phyloP scores from a whole-genome alignment of 2,797 vertebrate genomes.

The Galaxias olidus region DNA sequence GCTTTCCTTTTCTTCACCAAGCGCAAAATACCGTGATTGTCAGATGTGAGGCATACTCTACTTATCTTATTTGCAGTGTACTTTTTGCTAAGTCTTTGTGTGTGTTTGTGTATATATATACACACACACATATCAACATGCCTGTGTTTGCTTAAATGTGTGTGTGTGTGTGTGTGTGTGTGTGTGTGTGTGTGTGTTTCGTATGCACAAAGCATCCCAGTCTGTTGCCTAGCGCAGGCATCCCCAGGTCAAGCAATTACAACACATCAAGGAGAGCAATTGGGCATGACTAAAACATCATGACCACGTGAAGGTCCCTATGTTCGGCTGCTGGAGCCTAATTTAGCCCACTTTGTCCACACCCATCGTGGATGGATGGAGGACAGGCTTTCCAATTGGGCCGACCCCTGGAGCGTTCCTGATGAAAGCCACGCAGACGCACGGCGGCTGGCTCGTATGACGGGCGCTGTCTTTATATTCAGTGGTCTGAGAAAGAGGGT shows the following conservation, averaged over 20 bases:
- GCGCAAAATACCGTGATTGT: slow-evolving; percentile 34
- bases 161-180: slow-evolving; percentile 16
- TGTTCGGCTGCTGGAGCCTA: slow-evolving; percentile 65
- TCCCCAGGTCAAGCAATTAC: slow-evolving; percentile 75
- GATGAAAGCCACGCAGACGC: slow-evolving; percentile 39
- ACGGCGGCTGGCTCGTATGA: too few relatives aligned
- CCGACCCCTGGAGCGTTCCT: slow-evolving; percentile 48
- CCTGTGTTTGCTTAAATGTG: slow-evolving; percentile 11
- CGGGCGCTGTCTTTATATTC: background rate
- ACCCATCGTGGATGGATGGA: slow-evolving; percentile 65
- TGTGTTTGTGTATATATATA: background rate
- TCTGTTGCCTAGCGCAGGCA: slow-evolving; percentile 39
- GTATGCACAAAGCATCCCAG: slow-evolving; percentile 52
- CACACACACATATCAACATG: slow-evolving; percentile 7
- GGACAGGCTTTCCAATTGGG: slow-evolving; percentile 67
- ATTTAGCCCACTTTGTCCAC: slow-evolving; percentile 75
- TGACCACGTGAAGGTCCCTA: slow-evolving; percentile 62
- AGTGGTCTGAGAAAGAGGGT: background rate
- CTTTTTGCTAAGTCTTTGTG: background rate
- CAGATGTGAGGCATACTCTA: background rate
- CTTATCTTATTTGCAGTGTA: too few relatives aligned
- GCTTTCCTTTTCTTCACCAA: slow-evolving; percentile 27
- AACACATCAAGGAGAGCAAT: slow-evolving; percentile 76
- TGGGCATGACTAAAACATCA: slow-evolving; percentile 77
- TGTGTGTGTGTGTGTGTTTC: slow-evolving; percentile 41